Evolutionary conservation across 2,888 invertebrate species (phyloP).

Genomic region (Chromoteleia sp.): DNA sequence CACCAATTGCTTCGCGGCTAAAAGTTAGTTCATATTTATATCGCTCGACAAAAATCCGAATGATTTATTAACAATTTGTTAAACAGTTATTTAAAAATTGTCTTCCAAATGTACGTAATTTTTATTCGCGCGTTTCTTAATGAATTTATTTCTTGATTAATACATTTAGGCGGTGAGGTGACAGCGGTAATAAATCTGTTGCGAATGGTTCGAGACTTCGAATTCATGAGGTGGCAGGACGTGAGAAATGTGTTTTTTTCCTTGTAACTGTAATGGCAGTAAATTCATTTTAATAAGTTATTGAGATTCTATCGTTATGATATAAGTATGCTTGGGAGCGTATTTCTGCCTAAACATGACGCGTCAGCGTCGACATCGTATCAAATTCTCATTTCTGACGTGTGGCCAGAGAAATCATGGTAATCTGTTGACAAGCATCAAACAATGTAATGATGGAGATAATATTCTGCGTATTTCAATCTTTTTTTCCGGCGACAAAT

Average conservation of each 20-base stretch:
- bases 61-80: slow-evolving; percentile 1
- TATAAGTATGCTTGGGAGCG: slow-evolving; percentile 6
- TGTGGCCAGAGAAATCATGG: slow-evolving; percentile 20
- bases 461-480: slow-evolving; percentile 18
- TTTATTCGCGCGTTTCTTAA: slow-evolving; percentile 1
- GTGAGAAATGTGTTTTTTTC: slow-evolving; percentile 10
- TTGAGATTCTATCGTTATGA: slow-evolving; percentile 40
- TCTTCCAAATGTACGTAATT: neutral
- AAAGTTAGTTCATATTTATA: slow-evolving; percentile 10
- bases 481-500: no score
- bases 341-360: slow-evolving; percentile 29
- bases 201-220: slow-evolving; percentile 9
- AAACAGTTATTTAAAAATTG: slow-evolving; percentile 1
- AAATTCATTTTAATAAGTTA: slow-evolving; percentile 24
- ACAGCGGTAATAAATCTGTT: slow-evolving; percentile 29
- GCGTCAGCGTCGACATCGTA: slow-evolving; percentile 20
- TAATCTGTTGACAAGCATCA: slow-evolving; percentile 26
- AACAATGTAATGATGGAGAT: slow-evolving; percentile 33
- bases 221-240: slow-evolving; percentile 1
- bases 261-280: slow-evolving; percentile 20
- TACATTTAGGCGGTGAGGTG: neutral
- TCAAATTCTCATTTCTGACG: slow-evolving; percentile 34
- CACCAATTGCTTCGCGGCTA: neutral
- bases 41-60: neutral
- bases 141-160: slow-evolving; percentile 14